Percentiles rank a stretch among this genome's conserved stretches.
Evolutionary conservation across 2,113 vertebrate species (phyloP).

Genomic region (Hemibagrus wyckioides): DNA sequence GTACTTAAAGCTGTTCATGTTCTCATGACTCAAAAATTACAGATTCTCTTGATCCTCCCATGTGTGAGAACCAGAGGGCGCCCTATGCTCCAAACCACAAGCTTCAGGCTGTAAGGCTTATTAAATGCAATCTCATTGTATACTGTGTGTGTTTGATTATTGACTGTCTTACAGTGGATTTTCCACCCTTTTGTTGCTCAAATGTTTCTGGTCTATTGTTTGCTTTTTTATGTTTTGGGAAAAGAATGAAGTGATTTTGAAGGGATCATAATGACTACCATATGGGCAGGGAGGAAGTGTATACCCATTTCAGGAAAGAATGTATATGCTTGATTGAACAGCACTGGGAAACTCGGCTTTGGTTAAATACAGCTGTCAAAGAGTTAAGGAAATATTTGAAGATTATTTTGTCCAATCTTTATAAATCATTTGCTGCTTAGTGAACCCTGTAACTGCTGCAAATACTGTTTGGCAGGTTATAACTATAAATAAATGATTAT

Average conservation of each 20-base stretch:
- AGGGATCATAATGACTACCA: slow-evolving; percentile 23
- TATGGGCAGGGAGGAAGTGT: slow-evolving; percentile 18
- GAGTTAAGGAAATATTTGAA: background rate
- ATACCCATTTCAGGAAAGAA: slow-evolving; percentile 8
- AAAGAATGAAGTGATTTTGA: slow-evolving; percentile 10
- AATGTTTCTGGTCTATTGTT: slow-evolving; percentile 24
- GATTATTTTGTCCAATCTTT: background rate
- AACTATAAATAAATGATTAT: background rate
- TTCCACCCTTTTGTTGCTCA: background rate
- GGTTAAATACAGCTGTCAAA: slow-evolving; percentile 22
- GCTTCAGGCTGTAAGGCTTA: background rate
- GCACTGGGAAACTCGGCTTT: background rate
- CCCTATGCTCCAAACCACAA: slow-evolving; percentile 21
- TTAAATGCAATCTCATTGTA: background rate
- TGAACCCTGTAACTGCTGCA: background rate
- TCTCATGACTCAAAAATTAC: background rate
- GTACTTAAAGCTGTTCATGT: background rate
- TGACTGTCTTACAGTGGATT: background rate
- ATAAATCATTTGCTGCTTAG: background rate
- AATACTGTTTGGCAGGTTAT: background rate
- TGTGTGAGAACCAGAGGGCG: slow-evolving; percentile 37
- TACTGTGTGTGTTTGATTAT: slow-evolving; percentile 18
- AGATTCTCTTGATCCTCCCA: slow-evolving; percentile 1
- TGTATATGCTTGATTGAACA: slow-evolving; percentile 31
- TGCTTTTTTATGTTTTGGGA: slow-evolving; percentile 13